Conservation (phyloP, 2,888 invertebrate species). For the Eutolmus rufibarbis region DNA sequence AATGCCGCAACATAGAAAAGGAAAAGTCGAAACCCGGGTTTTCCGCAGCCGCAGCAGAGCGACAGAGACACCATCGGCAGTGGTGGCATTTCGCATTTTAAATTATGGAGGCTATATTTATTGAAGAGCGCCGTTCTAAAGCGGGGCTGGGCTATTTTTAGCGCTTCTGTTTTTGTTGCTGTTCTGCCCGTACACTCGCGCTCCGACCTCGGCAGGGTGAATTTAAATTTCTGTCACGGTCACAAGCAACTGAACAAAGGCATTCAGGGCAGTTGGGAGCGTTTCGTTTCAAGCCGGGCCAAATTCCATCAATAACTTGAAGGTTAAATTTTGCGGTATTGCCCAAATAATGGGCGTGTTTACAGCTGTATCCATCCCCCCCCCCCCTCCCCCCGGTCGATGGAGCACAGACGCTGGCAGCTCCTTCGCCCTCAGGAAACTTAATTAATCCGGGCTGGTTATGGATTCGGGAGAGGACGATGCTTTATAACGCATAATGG, state of each 20-base stretch:
- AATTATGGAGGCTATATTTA: conserved; percentile 29
- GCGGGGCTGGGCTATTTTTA: conserved; percentile 13
- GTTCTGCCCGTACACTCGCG: background rate
- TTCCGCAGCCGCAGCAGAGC: background rate
- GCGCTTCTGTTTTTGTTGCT: conserved; percentile 3
- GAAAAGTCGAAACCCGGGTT: conserved; percentile 47
- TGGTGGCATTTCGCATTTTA: conserved; percentile 20
- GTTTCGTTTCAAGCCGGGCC: background rate
- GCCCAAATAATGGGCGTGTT: background rate
- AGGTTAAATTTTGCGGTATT: conserved; percentile 9
- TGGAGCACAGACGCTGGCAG: background rate
- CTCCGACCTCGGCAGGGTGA: conserved; percentile 15
- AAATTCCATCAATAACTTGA: conserved; percentile 19
- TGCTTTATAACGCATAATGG: background rate
- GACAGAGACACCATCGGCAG: background rate
- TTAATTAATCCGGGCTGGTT: background rate
- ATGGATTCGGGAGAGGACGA: background rate
- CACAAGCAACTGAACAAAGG: conserved; percentile 9
- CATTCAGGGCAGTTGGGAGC: background rate
- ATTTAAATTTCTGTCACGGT: conserved; percentile 34
- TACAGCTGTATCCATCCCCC: background rate
- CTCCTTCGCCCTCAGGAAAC: background rate
- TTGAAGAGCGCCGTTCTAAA: conserved; percentile 15
- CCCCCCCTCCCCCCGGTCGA: background rate
- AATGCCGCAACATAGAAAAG: conserved; percentile 50